Evolutionary conservation across 2,888 invertebrate species (phyloP).

Genomic region (Sericinus montela): DNA sequence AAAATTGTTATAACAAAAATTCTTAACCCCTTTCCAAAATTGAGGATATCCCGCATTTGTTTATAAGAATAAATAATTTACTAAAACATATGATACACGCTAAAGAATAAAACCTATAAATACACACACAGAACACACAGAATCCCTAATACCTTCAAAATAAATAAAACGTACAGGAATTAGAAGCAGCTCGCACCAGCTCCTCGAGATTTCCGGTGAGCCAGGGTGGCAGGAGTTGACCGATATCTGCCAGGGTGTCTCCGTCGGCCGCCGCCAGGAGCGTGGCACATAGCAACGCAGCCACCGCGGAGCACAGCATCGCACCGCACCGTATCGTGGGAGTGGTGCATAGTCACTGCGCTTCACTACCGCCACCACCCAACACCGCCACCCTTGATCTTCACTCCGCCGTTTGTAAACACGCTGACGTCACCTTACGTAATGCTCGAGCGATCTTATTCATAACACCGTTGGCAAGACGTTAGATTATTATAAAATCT

Average conservation of each 20-base stretch:
- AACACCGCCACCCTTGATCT: conserved; percentile 44
- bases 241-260: conserved; percentile 9
- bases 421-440: not conserved
- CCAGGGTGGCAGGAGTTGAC: conserved; percentile 25
- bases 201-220: conserved; percentile 26
- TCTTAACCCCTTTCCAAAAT: no score
- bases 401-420: not conserved
- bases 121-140: no score
- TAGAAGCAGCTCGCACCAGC: conserved; percentile 28
- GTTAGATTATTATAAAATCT: no score
- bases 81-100: no score
- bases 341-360: no score
- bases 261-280: conserved; percentile 6
- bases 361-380: conserved; percentile 7
- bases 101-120: no score
- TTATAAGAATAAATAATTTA: no score
- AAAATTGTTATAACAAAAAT: no score
- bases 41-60: no score
- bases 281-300: conserved; percentile 13
- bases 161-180: conserved; percentile 28
- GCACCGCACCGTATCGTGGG: conserved; percentile 7
- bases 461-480: no score
- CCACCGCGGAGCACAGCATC: conserved; percentile 6
- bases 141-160: not conserved
- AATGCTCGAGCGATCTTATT: not conserved